Evolutionary conservation across 1,140 invertebrate species (phyloP).

Genomic region (Drosophila pseudoobscura): DNA sequence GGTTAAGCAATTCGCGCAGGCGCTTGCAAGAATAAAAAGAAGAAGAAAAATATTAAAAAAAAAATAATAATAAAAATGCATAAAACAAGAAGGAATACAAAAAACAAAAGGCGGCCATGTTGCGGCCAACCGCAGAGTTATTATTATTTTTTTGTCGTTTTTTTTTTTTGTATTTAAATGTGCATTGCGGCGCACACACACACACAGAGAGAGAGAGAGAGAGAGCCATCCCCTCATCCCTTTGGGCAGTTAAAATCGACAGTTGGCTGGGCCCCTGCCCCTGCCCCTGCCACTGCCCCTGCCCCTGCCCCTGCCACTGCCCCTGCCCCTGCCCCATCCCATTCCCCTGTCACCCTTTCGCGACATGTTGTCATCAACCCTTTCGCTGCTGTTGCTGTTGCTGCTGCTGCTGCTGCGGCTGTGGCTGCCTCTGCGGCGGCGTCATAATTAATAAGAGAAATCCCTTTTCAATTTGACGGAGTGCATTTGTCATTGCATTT

Average conservation of each 20-base stretch:
- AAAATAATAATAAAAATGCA: constrained; percentile 40
- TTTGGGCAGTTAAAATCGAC: constrained; percentile 66
- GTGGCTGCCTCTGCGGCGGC: constrained; percentile 70
- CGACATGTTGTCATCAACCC: constrained; percentile 73
- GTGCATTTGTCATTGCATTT: constrained; percentile 83
- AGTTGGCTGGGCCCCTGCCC: constrained; percentile 53
- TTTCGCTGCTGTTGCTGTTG: constrained; percentile 35
- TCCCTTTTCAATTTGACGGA: constrained; percentile 83
- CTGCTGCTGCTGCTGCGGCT: constrained; percentile 4
- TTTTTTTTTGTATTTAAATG: constrained; percentile 56
- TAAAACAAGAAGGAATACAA: constrained; percentile 29
- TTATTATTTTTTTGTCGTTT: constrained; percentile 33
- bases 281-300: not conserved
- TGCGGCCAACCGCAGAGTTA: constrained; percentile 79
- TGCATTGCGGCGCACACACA: constrained; percentile 54
- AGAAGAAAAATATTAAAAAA: constrained; percentile 18
- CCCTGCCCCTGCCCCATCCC: constrained; percentile 8
- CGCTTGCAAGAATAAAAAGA: constrained; percentile 52
- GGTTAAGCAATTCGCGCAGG: constrained; percentile 73
- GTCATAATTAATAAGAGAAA: constrained; percentile 83
- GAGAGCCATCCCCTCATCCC: not conserved
- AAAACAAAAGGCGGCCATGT: constrained; percentile 79
- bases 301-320: constrained; percentile 2
- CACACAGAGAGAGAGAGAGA: not conserved
- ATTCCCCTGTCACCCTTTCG: constrained; percentile 7